Evolutionary conservation across 2,888 invertebrate species (phyloP), one percentile per base, ranked within the genome.

Genomic region (Balanococcus diminutus): DNA sequence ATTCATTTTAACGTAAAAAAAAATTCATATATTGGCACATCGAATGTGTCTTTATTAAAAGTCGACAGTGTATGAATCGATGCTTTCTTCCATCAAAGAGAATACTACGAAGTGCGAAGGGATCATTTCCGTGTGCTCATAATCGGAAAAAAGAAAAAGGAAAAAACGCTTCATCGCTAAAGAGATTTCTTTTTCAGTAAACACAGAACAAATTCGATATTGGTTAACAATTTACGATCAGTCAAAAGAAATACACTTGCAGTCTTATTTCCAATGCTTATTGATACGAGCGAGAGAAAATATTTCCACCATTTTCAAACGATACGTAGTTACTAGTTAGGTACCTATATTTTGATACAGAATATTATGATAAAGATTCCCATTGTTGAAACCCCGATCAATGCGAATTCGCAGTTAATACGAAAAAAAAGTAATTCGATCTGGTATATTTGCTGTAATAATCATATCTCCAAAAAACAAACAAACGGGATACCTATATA

Each of bases 171-270:
- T 67, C 67, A 16, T 67, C 16, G 28, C 28, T 67, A 25, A 14
- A 67, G 56, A 56, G 56, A 56, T 56, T 67, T 67, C 67, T 67
- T 67, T 67, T 28, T 67, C 67, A 67, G 67, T 67, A 67, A 67
- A 67, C 67, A 67, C 67, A 28, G 28, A 67, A 67, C 28, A 67
- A 67, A 67, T 67, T 67, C 28, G 25, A 67, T 67, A 67, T 67
- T 28, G 67, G 67, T 28, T 28, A 67, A 67, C 67, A 67, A 67
- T 67, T 67, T 67, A 67, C 67, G 28, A 67, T 67, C 67, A 67
- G 28, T 67, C 67, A 28, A 67, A 67, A 28, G 67, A 67, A 67
- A 28, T 67, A 67, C 67, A 67, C 28, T 67, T 67, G 28, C 67
- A 19, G 67, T 67, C 28, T 67, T 67, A 67, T 67, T 67, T 67